These are phyloP conservation scores for Latheticus oryzae DNA, from an alignment of 2,888 invertebrate genomes.

Conservation along the genomic window DNA sequence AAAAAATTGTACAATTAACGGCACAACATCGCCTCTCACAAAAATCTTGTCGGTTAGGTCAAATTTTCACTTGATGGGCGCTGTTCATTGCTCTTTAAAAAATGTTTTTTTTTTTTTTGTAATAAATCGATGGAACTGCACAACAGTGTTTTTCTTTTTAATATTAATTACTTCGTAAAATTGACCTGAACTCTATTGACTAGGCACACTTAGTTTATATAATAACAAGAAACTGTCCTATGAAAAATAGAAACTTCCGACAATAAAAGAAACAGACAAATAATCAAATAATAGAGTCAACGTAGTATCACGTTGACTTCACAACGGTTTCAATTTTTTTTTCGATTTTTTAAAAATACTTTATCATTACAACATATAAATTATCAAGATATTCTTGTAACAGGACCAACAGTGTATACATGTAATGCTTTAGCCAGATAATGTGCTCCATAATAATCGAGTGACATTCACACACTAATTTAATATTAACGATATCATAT, in stretches of 20 bases:
- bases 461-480: conserved; percentile 58
- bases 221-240: conserved; percentile 71
- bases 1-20: conserved; percentile 15
- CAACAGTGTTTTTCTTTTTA: conserved; percentile 60
- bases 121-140: conserved; percentile 61
- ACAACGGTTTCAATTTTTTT: conserved; percentile 63
- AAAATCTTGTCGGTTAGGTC: conserved; percentile 29
- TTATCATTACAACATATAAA: conserved; percentile 67
- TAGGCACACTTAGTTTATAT: conserved; percentile 74
- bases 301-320: conserved; percentile 53
- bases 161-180: conserved; percentile 62
- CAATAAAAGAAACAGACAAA: conserved; percentile 66
- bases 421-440: conserved; percentile 66
- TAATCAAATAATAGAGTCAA: conserved; percentile 60
- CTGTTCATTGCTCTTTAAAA: conserved; percentile 33
- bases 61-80: conserved; percentile 18
- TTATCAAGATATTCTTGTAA: conserved; percentile 65
- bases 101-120: conserved; percentile 26
- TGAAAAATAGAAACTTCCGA: conserved; percentile 69
- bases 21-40: conserved; percentile 37
- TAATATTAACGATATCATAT: conserved; percentile 60
- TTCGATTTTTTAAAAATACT: conserved; percentile 66
- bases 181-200: conserved; percentile 75
- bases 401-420: conserved; percentile 68
- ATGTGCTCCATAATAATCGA: conserved; percentile 66